Evolutionary conservation across 2,113 vertebrate genomes (phyloP).

Genomic region (Aphyosemion australe): DNA sequence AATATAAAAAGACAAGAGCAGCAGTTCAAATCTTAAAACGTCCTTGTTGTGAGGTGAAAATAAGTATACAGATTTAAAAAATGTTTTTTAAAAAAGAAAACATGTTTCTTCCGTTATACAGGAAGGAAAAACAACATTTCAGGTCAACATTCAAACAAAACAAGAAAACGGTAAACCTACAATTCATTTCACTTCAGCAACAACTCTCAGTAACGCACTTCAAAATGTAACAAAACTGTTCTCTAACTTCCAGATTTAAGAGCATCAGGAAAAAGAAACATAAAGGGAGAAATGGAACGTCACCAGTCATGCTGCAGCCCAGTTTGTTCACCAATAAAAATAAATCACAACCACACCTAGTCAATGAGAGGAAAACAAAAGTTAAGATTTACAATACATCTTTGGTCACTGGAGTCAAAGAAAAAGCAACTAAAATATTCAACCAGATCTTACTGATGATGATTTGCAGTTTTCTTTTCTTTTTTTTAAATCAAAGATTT

Average conservation of each 20-base stretch:
- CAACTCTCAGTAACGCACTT: background rate
- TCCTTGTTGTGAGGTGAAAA: background rate
- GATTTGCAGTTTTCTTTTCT: too few species aligned
- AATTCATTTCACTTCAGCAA: background rate
- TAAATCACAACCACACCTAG: background rate
- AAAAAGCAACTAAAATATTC: background rate
- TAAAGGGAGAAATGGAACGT: slow-evolving; percentile 32
- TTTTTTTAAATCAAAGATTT: too few species aligned
- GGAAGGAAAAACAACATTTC: background rate
- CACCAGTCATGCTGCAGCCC: background rate
- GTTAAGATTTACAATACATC: background rate
- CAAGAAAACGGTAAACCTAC: slow-evolving; percentile 29
- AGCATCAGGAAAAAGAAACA: slow-evolving; percentile 26
- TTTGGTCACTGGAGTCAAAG: slow-evolving; percentile 6
- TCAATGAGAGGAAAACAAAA: background rate
- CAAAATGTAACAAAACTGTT: background rate
- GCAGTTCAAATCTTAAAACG: background rate
- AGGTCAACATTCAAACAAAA: background rate
- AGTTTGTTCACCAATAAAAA: background rate
- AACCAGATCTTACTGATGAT: too few species aligned
- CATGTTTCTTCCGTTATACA: too few species aligned
- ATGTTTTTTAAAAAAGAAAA: background rate
- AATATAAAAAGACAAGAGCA: slow-evolving; percentile 22
- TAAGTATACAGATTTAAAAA: background rate
- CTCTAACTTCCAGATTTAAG: background rate